phyloP scores from a whole-genome alignment of 2,888 invertebrate genomes.

The Tenodera sinensis region DNA sequence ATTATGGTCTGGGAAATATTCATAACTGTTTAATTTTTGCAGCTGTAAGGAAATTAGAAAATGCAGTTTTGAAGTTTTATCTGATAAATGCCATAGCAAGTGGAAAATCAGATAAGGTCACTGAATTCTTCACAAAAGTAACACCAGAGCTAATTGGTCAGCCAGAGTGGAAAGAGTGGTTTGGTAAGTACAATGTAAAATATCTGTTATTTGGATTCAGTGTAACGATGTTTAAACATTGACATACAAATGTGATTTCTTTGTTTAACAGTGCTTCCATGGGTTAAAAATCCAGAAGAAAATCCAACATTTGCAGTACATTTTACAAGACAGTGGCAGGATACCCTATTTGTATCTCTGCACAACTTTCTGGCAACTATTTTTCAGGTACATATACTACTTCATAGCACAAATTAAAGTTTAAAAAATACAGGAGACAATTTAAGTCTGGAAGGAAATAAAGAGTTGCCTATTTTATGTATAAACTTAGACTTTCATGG shows the following conservation, averaged over 20 bases:
- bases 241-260: neutral
- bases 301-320: slow-evolving; percentile 81
- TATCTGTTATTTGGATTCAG: neutral
- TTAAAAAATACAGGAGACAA: neutral
- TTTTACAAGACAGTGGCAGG: slow-evolving; percentile 93
- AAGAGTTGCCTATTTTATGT: too few species aligned
- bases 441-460: too few species aligned
- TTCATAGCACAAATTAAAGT: neutral
- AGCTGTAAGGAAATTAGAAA: slow-evolving; percentile 80
- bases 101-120: slow-evolving; percentile 78
- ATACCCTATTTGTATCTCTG: slow-evolving; percentile 83
- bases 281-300: slow-evolving; percentile 87
- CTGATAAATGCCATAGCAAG: slow-evolving; percentile 80
- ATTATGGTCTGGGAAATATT: too few species aligned
- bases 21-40: slow-evolving; percentile 32
- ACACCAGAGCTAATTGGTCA: slow-evolving; percentile 83
- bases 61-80: slow-evolving; percentile 82
- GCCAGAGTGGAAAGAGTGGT: slow-evolving; percentile 96
- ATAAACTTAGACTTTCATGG: too few species aligned
- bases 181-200: slow-evolving; percentile 63
- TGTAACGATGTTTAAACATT: neutral
- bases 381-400: slow-evolving; percentile 57
- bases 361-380: slow-evolving; percentile 91
- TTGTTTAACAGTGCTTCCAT: slow-evolving; percentile 75
- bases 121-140: slow-evolving; percentile 86